Base-by-base conservation (phyloP, 2,113 vertebrate genomes). In the Turdus rufiventris region DNA sequence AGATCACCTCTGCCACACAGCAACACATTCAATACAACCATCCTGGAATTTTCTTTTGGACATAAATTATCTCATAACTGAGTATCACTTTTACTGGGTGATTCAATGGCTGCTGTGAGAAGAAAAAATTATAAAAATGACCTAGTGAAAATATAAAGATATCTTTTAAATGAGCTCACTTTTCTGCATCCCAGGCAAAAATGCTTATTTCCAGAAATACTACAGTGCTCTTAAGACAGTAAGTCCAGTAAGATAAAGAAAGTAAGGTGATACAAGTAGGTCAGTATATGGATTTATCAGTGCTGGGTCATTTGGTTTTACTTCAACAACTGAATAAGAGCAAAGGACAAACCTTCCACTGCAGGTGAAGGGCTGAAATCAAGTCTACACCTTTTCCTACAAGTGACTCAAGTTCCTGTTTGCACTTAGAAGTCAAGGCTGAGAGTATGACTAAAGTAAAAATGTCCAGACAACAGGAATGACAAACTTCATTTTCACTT, bases 401-500 rank as follows among this genome's bases (percentile, higher is more conserved):
- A 81, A 70, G 33, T 95, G 82, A 94, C 47, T 94, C 88, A 95
- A 90, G 91, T 75, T 96, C 57, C 91, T 84, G 85, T 86, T 88
- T 89, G 87, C 48, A 71, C 40, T 88, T 92, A 70, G 80, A 94
- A 89, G 38, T 76, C 61, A 88, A 89, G 61, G 48, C n/a, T 82
- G 78, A 75, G 47, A 53, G 7, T 70, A 65, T 56, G 78, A 95
- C 82, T 65, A 66, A 89, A 81, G 73, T 0, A 3, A 61, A 89
- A 88, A 60, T 34, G 43, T 50, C 48, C 33, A 80, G 67, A 21
- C 51, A 45, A 63, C 43, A 88, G 58, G 38, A 89, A 80, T 25
- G 21, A 38, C 34, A 56, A 50, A 19, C 53, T 82, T 48, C 10
- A 61, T 91, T 89, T 73, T 85, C 71, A 79, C n/a, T 79, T 88